Conservation (phyloP, 2,888 invertebrate genomes). For the Anthophora plumipes region DNA sequence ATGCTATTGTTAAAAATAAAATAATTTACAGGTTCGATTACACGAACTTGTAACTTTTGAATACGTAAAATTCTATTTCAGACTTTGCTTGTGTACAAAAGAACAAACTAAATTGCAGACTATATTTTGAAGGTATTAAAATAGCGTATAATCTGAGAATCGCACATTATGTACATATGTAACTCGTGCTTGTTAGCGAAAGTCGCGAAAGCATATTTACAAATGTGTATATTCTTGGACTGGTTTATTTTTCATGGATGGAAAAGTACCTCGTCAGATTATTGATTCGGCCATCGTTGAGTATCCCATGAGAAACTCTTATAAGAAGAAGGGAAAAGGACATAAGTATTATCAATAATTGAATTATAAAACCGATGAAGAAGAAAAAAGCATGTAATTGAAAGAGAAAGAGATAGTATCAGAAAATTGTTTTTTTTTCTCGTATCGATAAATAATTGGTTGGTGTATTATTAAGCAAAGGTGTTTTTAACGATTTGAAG, state of each 20-base stretch:
- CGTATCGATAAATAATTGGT: no score
- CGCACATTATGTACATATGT: not conserved
- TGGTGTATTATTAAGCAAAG: no score
- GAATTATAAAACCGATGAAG: not conserved
- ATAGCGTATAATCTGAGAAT: not conserved
- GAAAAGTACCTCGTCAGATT: constrained; percentile 48
- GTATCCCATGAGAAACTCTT: constrained; percentile 46
- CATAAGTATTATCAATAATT: constrained; percentile 33
- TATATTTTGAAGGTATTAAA: no score
- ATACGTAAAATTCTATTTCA: not conserved
- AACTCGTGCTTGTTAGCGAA: not conserved
- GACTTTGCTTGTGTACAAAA: not conserved
- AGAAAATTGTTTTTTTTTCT: no score
- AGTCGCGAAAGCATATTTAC: not conserved
- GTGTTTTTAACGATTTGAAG: no score
- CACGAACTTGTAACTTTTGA: not conserved
- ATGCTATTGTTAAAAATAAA: no score
- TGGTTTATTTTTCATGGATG: constrained; percentile 34
- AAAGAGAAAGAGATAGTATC: no score
- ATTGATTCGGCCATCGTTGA: constrained; percentile 49
- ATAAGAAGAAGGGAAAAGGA: constrained; percentile 25
- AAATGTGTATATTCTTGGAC: not conserved
- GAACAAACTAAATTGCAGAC: not conserved
- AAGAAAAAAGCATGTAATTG: not conserved
- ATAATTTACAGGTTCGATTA: no score